Base-by-base conservation (phyloP, 2,797 vertebrate genomes). In the Trachops cirrhosus region DNA sequence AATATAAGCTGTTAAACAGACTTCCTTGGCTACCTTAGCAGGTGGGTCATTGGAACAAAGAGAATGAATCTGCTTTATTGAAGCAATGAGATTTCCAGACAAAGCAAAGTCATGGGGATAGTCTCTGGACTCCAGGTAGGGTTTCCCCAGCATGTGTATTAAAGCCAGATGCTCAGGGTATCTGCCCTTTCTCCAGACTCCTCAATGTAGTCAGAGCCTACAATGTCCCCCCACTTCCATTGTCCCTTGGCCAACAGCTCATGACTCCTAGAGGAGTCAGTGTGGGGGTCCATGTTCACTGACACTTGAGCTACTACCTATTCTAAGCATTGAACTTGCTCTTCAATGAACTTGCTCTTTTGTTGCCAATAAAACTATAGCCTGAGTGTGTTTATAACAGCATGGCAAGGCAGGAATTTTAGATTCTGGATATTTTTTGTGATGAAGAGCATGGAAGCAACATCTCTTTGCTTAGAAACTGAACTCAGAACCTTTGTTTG, bases 81-180 rank as follows among this genome's bases (percentile, higher is more conserved):
- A 82, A 93, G 68, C 50, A 52, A 52, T 41, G 86, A 91, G 26
- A 57, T 89, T 93, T 94, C 82, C 74, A 93, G 67, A 96, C 48
- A 87, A 92, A 95, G 78, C 46, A 73, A 67, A 91, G 48, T 71
- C 32, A 1, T 29, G 18, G 26, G 32, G 71, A n/a, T 62, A 67
- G 48, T 59, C 86, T 89, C 62, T 88, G 46, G 67, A 54, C 6
- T 83, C 73, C 22, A 29, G 54, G 75, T 54, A 59, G 86, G 73
- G 48, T 95, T 94, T 74, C 86, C 57, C 46, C 73, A 29, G 79
- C 2, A 1, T 59, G 15, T 24, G 12, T 82, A n/a, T 95, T 57
- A 86, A 94, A 90, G 89, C 70, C 86, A 94, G 57, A 80, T 84
- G 77, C 73, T 96, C 62, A 26, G 54, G 64, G 18, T 44, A 8